Percentiles rank a stretch among this genome's conserved stretches.
phyloP scores from a whole-genome alignment of 2,888 invertebrate species.

The Tetramorium bicarinatum region DNA sequence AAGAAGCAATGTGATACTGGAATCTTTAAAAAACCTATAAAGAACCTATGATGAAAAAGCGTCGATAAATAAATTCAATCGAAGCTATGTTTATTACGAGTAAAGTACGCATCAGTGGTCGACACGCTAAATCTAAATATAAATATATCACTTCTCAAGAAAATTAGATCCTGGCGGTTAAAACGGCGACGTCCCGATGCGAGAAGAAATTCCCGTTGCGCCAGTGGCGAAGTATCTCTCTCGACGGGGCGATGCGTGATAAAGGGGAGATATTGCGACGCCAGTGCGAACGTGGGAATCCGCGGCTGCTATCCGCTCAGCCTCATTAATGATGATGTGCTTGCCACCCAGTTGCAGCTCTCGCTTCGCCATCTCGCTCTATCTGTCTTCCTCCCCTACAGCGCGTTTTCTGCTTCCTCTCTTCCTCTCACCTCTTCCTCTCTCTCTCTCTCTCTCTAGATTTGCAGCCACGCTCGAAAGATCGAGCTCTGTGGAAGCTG shows the following conservation, averaged over 20 bases:
- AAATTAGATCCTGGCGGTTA: constrained; percentile 16
- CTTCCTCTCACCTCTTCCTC: not conserved
- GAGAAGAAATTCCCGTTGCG: constrained; percentile 64
- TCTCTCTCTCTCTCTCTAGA: constrained; percentile 48
- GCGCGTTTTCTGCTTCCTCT: constrained; percentile 46
- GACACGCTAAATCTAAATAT: not conserved
- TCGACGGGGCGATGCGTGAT: constrained; percentile 70
- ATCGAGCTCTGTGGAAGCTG: constrained; percentile 72
- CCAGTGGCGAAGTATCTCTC: constrained; percentile 64
- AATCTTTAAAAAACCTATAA: not conserved
- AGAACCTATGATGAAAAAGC: not conserved
- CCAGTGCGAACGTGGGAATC: constrained; percentile 84
- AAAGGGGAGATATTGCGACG: constrained; percentile 81
- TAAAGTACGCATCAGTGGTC: not conserved
- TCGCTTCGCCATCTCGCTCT: constrained; percentile 62
- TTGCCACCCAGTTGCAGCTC: constrained; percentile 90
- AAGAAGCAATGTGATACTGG: not conserved
- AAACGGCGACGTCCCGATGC: constrained; percentile 27
- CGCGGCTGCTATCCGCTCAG: constrained; percentile 86
- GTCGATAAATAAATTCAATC: not conserved
- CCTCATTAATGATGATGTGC: constrained; percentile 94
- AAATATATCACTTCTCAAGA: not conserved
- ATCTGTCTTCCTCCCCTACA: constrained; percentile 83
- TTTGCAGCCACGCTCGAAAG: constrained; percentile 66
- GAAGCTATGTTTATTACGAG: not conserved